phyloP scores from a whole-genome alignment of 1,140 invertebrate genomes.

The Holotrichia oblita region DNA sequence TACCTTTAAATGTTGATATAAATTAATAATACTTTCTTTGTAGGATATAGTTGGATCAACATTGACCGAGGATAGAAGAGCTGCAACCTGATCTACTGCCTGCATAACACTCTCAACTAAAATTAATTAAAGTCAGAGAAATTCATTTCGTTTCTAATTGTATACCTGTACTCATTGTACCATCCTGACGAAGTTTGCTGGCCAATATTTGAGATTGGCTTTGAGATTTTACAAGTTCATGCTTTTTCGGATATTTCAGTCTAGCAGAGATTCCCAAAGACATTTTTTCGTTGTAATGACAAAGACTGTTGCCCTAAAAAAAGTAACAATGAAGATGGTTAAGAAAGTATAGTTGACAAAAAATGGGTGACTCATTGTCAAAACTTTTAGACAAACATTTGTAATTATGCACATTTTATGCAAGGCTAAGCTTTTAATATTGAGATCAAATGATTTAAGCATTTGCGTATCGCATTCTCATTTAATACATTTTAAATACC shows the following conservation, averaged over 20 bases:
- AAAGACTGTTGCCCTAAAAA: slow-evolving; percentile 43
- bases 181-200: slow-evolving; percentile 59
- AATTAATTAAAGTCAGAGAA: slow-evolving; percentile 22
- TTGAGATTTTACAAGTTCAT: slow-evolving; percentile 59
- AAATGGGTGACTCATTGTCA: slow-evolving; percentile 49
- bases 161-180: slow-evolving; percentile 58
- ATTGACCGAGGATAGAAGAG: slow-evolving; percentile 53
- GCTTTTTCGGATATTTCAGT: slow-evolving; percentile 58
- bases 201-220: slow-evolving; percentile 59
- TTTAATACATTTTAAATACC: slow-evolving; percentile 21
- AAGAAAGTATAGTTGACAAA: slow-evolving; percentile 36
- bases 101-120: slow-evolving; percentile 60
- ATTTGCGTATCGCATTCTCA: background rate
- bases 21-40: slow-evolving; percentile 57
- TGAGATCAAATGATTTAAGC: background rate
- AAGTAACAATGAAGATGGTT: slow-evolving; percentile 41
- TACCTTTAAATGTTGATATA: slow-evolving; percentile 60
- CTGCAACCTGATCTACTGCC: slow-evolving; percentile 60
- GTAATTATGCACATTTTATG: background rate
- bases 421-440: background rate
- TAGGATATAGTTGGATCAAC: slow-evolving; percentile 51
- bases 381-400: slow-evolving; percentile 41
- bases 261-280: slow-evolving; percentile 59
- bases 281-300: slow-evolving; percentile 53
- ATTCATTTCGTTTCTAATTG: background rate